Base-by-base conservation (phyloP, 1,140 invertebrate species). In the Maconellicoccus hirsutus region DNA sequence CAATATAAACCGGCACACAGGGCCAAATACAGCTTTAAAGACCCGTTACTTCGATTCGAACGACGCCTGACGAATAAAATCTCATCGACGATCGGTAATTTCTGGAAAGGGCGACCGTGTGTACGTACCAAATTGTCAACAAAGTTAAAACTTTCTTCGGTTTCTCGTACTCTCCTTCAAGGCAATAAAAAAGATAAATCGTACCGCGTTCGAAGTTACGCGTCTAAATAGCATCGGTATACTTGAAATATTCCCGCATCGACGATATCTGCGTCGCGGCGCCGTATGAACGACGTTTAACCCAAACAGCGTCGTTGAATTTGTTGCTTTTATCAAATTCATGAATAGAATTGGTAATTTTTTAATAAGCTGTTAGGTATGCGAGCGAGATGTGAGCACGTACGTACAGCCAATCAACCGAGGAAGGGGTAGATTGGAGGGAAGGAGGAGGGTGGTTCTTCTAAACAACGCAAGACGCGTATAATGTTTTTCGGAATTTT, bases 311-410 rank as follows among this genome's bases (percentile, higher is more conserved):
- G 21, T 66, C 25, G 19, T 22, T 23, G 21, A 26, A 66, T 66
- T 66, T 66, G 61, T 66, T 66, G 61, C 61, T 26, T 25, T 66
- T 66, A 66, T 66, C 61, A 66, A 66, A 66, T 66, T 66, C 61
- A 66, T 66, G 61, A 66, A 66, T 16, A 16, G 61, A 66, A 66
- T 66, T 23, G 22, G 61, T 66, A 66, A 66, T 66, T 66, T 66
- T 66, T 66, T 66, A 25, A 52, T 52, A 52, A 52, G 42, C 42
- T 52, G 6, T 52, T 52, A 4, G 6, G 42, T 52, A 52, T 52
- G 42, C 42, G 6, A 52, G 29, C 29, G 29, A 33, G 29, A 6
- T 33, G 3, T 33, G 29, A n/a, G n/a, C n/a, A n/a, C n/a, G n/a
- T n/a, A n/a, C n/a, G n/a, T n/a, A n/a, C 29, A 33, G 29, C 3